Evolutionary conservation across 1,140 invertebrate species (phyloP).

Genomic region (Plodia interpunctella): DNA sequence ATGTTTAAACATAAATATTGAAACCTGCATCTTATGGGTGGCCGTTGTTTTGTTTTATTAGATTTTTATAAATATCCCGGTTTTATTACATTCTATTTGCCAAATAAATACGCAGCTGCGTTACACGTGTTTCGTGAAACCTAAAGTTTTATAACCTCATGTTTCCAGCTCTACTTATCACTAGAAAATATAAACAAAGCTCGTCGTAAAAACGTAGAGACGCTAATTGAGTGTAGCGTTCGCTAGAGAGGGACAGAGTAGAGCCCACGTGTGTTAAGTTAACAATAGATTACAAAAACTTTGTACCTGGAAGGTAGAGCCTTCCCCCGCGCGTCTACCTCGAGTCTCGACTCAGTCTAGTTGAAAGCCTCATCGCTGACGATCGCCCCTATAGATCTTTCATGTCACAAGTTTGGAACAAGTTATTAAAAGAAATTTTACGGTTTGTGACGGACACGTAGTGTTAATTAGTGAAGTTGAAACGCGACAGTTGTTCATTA

Average conservation of each 20-base stretch:
- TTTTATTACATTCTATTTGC: conserved; percentile 2
- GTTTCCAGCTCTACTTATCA: conserved; percentile 33
- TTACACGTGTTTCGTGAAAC: conserved; percentile 35
- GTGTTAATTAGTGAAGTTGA: conserved; percentile 31
- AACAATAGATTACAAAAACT: conserved; percentile 69
- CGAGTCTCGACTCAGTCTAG: conserved; percentile 45
- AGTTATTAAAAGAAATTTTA: conserved; percentile 23
- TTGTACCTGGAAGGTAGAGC: conserved; percentile 64
- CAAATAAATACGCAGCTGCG: conserved; percentile 18
- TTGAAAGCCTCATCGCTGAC: conserved; percentile 43
- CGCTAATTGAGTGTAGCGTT: conserved; percentile 16
- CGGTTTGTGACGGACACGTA: conserved; percentile 25
- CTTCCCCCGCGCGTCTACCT: conserved; percentile 30
- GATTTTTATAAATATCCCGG: not conserved
- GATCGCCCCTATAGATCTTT: conserved; percentile 29
- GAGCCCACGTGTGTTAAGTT: conserved; percentile 61
- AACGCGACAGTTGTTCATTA: conserved; percentile 39
- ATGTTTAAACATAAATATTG: not conserved
- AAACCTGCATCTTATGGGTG: not conserved
- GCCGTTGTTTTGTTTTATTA: not conserved
- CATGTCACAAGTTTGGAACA: conserved; percentile 17
- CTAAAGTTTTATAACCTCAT: conserved; percentile 34
- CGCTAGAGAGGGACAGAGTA: conserved; percentile 36
- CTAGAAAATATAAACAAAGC: conserved; percentile 62
- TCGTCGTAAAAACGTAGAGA: conserved; percentile 31